Evolutionary conservation across 2,113 vertebrate genomes (phyloP), one percentile per base, ranked within the genome.

Genomic region (Genyomyrus donnyi): DNA sequence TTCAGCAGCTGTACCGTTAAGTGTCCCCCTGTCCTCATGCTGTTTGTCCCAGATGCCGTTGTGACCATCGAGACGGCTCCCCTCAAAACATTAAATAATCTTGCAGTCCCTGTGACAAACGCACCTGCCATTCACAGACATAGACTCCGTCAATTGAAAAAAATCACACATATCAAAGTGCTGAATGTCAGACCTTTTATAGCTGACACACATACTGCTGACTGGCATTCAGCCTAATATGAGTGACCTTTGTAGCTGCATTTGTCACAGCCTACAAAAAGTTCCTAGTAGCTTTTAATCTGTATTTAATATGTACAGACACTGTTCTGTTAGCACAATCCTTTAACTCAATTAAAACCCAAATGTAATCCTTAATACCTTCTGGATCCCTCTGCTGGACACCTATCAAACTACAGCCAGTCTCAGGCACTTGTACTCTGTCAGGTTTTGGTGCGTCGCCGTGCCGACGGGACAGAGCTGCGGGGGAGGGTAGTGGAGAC

Each of bases 401-500:
- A 42, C 35, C 31, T n/a, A 42, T 3, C 2, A 5, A 42, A 39
- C 15, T 80, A 19, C 74, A 80, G 15, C 35, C 35, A 19, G 35
- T 19, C 15, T 39, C 35, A 77, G 35, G 15, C 0, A 19, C 35
- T 42, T 42, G 11, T 42, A 42, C 35, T 39, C 0, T 10, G 4
- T 89, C 93, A 99, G 98, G 95, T 98, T 91, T 93, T 99, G 94
- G 97, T 97, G 66, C 97, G 96, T 90, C 96, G 89, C 90, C 95
- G 96, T 83, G 89, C 94, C 10, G 96, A 98, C 24, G 97, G 97
- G 58, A 95, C 94, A 4, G 97, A 97, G 91, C 95, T 99, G 86
- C 96, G 97, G 35, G 98, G 97, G 35, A 96, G 95, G 89, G 95
- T 99, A 85, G 98, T 99, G 93, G 98, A 99, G 94, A 99, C 98